Base-by-base conservation (phyloP, 1,140 invertebrate species). In the Bombyx mandarina region DNA sequence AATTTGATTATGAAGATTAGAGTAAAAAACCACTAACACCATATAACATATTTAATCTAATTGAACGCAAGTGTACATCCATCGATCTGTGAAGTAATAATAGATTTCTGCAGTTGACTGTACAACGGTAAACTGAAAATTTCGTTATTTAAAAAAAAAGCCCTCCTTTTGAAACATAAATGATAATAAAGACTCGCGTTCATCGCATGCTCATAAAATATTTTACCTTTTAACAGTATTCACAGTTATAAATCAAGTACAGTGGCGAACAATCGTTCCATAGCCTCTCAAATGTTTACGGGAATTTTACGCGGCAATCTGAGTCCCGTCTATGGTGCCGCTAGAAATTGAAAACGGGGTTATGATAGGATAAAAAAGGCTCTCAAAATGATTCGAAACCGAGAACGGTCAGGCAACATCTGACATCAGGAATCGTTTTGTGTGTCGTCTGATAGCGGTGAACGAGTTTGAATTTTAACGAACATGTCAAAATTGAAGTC, bases 211-310 rank as follows among this genome's bases (percentile, higher is more conserved):
- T 81, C 76, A 85, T 85, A 85, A 84, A 85, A 79, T 75, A 79
- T 75, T 75, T 84, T 87, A 84, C 82, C 80, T 87, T 75, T 82
- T 78, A 81, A 83, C 79, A 82, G 76, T 81, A 70, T 76, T 75
- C 71, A 77, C 73, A 64, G 72, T 65, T 69, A 73, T 85, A 85
- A 85, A 85, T 74, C 65, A 78, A 76, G 81, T 82, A 83, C 79
- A 79, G 75, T 79, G 71, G 71, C 59, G 67, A 72, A 70, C 73
- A 82, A 83, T 75, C 69, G 80, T 73, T 78, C 75, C 71, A 64
- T 75, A 76, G 79, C 73, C 77, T 76, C 79, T 79, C 75, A 65
- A 78, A 84, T 75, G 79, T 82, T 87, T 82, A 87, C 78, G 82
- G 67, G 76, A 78, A 54, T 84, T 87, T 85, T 87, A 85, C 78